phyloP scores from a whole-genome alignment of 2,888 invertebrate species.

The Dastarcus helophoroides region DNA sequence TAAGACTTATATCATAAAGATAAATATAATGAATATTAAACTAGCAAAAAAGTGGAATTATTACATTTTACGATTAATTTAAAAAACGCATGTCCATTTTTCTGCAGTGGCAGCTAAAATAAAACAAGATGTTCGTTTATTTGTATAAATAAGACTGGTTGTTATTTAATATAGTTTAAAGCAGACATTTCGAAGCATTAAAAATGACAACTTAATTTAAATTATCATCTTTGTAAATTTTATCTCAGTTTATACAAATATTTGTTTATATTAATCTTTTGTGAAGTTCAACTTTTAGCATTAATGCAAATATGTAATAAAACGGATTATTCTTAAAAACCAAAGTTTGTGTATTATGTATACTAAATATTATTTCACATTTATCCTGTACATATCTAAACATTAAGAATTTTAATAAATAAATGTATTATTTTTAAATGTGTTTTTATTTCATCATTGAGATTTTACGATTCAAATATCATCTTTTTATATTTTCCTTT shows the following conservation, averaged over 20 bases:
- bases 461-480: too few species aligned
- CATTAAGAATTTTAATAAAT: slow-evolving; percentile 16
- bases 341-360: slow-evolving; percentile 36
- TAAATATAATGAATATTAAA: too few species aligned
- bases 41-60: background rate
- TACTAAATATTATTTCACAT: slow-evolving; percentile 24
- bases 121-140: background rate
- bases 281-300: slow-evolving; percentile 10
- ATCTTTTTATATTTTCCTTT: too few species aligned
- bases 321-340: slow-evolving; percentile 22
- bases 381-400: slow-evolving; percentile 20
- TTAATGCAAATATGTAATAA: slow-evolving; percentile 15
- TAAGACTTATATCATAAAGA: too few species aligned
- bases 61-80: background rate
- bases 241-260: slow-evolving; percentile 11
- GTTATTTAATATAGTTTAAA: slow-evolving; percentile 4
- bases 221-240: slow-evolving; percentile 9
- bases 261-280: slow-evolving; percentile 6
- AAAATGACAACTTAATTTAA: slow-evolving; percentile 8
- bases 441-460: too few species aligned
- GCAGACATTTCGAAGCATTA: slow-evolving; percentile 5
- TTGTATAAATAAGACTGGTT: slow-evolving; percentile 5
- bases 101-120: too few species aligned
- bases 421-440: slow-evolving; percentile 23
- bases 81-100: background rate